Evolutionary conservation across 2,797 vertebrate genomes (phyloP), one percentile per base, ranked within the genome.

Genomic region (Molossus alvarezi): DNA sequence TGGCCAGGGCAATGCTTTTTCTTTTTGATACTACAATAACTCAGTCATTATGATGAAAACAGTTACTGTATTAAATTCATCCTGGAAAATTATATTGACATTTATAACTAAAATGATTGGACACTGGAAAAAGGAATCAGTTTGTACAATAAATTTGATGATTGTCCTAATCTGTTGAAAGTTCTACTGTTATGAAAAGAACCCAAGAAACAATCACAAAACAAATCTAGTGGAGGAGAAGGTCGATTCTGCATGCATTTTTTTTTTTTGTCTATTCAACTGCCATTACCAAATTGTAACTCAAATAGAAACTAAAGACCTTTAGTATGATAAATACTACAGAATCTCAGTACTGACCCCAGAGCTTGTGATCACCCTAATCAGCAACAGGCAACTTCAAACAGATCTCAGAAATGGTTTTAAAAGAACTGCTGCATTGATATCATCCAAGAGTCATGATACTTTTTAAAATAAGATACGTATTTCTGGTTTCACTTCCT

Each of bases 401-500:
- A 95, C 17, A 88, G 33, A 88, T 88, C 21, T 93, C 72, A 82
- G 76, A 80, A 81, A 73, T 33, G 57, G 62, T 80, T 85, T n/a
- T 23, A 37, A n/a, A 91, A 76, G 25, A 81, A 37, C 5, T 37
- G 13, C 45, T 53, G 9, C 29, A 71, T 12, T 75, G 65, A 67
- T 41, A 17, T 60, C 55, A 83, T 72, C 23, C n/a, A 77, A 29
- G 45, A 82, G 7, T 84, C 25, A 58, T n/a, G 51, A 77, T 10
- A 5, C 1, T 55, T 73, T 64, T 71, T 91, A 62, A 25, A 29
- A 62, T 85, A 96, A 85, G 60, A 57, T 10, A 53, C 21, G 82
- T 95, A 41, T 83, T 95, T 92, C 67, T 4, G 25, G 25, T 95
- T 90, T 96, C 48, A 88, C 14, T 86, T 95, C 65, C 82, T 33